phyloP scores from a whole-genome alignment of 2,888 invertebrate genomes.

The Harmothoe impar region DNA sequence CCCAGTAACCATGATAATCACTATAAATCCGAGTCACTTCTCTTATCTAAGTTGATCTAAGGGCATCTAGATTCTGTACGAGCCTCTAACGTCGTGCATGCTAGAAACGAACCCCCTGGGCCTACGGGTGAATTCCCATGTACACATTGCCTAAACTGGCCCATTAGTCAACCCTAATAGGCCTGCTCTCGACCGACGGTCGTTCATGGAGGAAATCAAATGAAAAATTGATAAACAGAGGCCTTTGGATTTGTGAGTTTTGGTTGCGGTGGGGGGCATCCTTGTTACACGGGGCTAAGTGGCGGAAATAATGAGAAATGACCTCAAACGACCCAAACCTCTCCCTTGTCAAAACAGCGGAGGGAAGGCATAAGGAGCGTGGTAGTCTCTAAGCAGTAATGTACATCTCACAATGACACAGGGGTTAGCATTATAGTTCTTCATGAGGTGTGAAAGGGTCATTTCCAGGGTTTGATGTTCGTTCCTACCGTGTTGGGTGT shows the following conservation, averaged over 20 bases:
- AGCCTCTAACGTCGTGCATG: background rate
- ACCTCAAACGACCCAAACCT: slow-evolving; percentile 6
- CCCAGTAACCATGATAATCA: slow-evolving; percentile 19
- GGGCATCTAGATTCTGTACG: background rate
- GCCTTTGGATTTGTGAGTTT: background rate
- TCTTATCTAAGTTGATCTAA: slow-evolving; percentile 40
- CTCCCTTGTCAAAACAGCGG: slow-evolving; percentile 15
- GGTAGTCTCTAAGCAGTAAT: background rate
- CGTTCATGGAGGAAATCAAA: background rate
- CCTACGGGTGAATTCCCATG: background rate
- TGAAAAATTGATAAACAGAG: slow-evolving; percentile 7
- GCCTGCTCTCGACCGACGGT: background rate
- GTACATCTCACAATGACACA: slow-evolving; percentile 26
- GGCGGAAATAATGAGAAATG: slow-evolving; percentile 26
- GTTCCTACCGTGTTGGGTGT: background rate
- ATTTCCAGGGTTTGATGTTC: slow-evolving; percentile 6
- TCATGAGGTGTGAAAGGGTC: slow-evolving; percentile 55
- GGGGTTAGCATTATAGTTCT: slow-evolving; percentile 26
- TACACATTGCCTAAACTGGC: background rate
- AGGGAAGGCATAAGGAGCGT: background rate
- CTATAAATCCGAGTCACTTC: background rate
- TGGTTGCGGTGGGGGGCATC: background rate
- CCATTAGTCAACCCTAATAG: slow-evolving; percentile 20
- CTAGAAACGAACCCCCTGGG: background rate
- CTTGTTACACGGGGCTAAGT: background rate